These are phyloP conservation scores for Hestina assimilis DNA, from an alignment of 1,140 invertebrate genomes.

Conservation along the genomic window DNA sequence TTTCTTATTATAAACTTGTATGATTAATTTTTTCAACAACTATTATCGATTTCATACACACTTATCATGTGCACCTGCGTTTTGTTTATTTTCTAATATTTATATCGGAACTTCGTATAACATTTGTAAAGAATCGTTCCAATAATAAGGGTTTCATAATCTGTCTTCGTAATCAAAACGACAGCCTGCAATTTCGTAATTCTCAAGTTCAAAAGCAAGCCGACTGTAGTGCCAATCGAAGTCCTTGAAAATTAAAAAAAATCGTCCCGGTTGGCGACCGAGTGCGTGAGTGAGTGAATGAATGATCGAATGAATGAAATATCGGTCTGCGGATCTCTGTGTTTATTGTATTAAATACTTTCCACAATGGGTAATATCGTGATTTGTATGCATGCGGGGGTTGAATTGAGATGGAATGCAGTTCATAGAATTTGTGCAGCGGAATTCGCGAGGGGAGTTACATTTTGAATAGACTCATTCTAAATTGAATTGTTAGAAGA, in stretches of 20 bases:
- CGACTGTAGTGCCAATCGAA: slow-evolving; percentile 71
- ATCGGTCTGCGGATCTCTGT: slow-evolving; percentile 65
- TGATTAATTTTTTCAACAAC: slow-evolving; percentile 18
- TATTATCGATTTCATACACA: slow-evolving; percentile 31
- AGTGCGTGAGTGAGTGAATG: slow-evolving; percentile 51
- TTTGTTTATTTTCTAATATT: slow-evolving; percentile 13
- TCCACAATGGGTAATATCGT: slow-evolving; percentile 50
- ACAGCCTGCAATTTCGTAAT: slow-evolving; percentile 50
- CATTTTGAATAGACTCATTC: slow-evolving; percentile 31
- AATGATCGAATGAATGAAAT: slow-evolving; percentile 56
- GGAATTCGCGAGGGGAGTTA: slow-evolving; percentile 41
- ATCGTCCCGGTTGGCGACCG: slow-evolving; percentile 44
- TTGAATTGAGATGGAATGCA: slow-evolving; percentile 48
- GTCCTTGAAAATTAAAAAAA: slow-evolving; percentile 55
- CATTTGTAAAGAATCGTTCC: slow-evolving; percentile 32
- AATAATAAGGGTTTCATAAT: slow-evolving; percentile 43
- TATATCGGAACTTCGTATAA: slow-evolving; percentile 27
- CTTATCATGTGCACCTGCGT: slow-evolving; percentile 22
- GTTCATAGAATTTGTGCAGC: slow-evolving; percentile 46
- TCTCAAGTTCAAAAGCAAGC: slow-evolving; percentile 62
- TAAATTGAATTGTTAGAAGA: slow-evolving; percentile 39
- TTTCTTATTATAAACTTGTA: slow-evolving; percentile 40
- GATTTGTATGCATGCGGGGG: slow-evolving; percentile 57
- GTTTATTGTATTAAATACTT: slow-evolving; percentile 67
- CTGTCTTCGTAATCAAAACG: slow-evolving; percentile 52